Evolutionary conservation across 2,113 vertebrate genomes (phyloP).

Genomic region (Paratilapia polleni): DNA sequence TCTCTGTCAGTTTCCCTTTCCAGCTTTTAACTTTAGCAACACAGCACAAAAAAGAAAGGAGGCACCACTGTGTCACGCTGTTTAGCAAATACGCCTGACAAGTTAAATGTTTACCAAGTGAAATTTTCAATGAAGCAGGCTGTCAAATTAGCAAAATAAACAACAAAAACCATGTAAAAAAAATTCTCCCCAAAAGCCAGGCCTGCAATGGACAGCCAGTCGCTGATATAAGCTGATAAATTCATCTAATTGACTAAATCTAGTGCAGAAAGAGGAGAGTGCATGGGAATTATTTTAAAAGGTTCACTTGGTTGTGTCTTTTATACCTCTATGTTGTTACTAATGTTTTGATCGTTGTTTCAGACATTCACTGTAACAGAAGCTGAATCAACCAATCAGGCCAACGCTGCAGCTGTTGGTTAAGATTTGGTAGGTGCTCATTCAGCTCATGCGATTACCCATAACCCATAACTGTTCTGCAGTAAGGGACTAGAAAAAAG

Average conservation of each 20-base stretch:
- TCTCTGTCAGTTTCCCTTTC: background rate
- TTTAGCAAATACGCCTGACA: background rate
- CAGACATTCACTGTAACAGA: background rate
- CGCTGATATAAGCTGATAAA: too few species aligned
- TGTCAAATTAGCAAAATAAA: background rate
- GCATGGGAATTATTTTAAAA: background rate
- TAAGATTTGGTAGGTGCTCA: background rate
- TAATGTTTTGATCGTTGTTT: background rate
- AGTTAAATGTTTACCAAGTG: background rate
- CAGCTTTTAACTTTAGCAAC: too few species aligned
- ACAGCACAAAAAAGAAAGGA: too few species aligned
- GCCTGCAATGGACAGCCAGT: background rate
- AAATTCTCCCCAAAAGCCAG: rapidly evolving
- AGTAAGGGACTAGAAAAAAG: background rate
- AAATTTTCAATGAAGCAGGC: background rate
- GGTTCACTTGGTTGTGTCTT: rapidly evolving
- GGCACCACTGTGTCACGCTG: too few species aligned
- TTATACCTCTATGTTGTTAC: background rate
- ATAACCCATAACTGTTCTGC: background rate
- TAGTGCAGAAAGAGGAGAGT: rapidly evolving
- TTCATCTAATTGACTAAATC: background rate
- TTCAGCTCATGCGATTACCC: background rate
- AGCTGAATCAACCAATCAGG: background rate
- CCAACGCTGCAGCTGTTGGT: background rate
- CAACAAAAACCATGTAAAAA: background rate